Evolutionary conservation across 2,113 vertebrate genomes (phyloP), one percentile per base, ranked within the genome.

Genomic region (Neodontobutis hainanensis): DNA sequence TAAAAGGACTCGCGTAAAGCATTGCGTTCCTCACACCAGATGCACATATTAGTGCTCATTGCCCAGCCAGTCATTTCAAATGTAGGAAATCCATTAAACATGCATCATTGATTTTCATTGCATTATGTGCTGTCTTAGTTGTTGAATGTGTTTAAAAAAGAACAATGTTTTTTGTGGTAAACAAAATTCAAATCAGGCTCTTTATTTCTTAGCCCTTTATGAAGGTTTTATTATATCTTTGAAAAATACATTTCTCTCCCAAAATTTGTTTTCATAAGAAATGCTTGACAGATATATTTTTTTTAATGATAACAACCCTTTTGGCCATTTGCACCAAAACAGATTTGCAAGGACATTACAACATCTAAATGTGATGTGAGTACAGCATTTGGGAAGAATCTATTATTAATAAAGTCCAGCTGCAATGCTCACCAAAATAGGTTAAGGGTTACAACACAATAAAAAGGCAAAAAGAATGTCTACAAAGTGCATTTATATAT

Each of bases 71-170:
- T 81, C 82, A 84, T 79, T 85, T 81, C 55, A 70, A 77, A 85
- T 77, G 82, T 62, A 76, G 68, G 57, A 77, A 83, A 83, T 59
- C 77, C 84, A 86, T 85, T 83, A 65, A 59, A 60, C 64, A 86
- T 62, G 81, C 82, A 81, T 81, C 78, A 71, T 62, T 83, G 82
- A 68, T 80, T 85, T 72, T 75, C 59, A 80, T 90, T 86, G 81
- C 78, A 80, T 77, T 85, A 73, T 83, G 74, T 60, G 50, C 16
- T 73, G 73, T 76, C 50, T 61, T 36, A 71, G 61, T 78, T 82
- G 82, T 82, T 72, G 75, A 70, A 73, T 62, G 71, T 58, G 56
- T 66, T 60, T 35, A 5, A 63, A 55, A 65, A 69, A 42, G 11
- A 61, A 60, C 5, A 45, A 43, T 56, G 35, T 72, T 71, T 76